These are phyloP conservation scores for Ctenodactylus gundi DNA, from an alignment of 2,113 vertebrate species.

Conservation along the genomic window DNA sequence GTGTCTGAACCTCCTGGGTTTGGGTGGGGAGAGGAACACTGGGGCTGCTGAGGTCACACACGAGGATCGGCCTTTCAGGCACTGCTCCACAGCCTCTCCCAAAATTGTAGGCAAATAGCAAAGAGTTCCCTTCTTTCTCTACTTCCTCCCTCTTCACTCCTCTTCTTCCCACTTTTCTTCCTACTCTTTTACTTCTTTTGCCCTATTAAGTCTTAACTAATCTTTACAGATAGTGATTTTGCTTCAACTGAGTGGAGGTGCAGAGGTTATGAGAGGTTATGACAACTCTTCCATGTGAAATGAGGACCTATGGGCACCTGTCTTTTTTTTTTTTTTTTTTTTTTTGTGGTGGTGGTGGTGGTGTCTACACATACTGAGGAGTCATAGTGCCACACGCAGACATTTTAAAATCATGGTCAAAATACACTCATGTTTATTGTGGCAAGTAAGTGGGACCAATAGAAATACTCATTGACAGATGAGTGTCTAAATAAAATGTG, in stretches of 20 bases:
- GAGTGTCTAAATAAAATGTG: not conserved
- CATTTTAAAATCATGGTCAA: not conserved
- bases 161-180: not conserved
- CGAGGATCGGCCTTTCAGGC: not conserved
- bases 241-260: not conserved
- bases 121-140: not conserved
- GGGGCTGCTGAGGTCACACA: not conserved
- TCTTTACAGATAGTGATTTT: not conserved
- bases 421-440: not conserved
- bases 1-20: not conserved
- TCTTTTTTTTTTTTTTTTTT: not conserved
- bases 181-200: not conserved
- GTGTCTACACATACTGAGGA: not conserved
- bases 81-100: not conserved
- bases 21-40: no score
- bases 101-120: not conserved
- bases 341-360: no score
- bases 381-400: not conserved
- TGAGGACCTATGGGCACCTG: not conserved
- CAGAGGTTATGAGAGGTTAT: not conserved
- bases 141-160: not conserved
- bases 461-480: not conserved
- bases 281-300: not conserved
- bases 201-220: not conserved
- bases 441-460: not conserved